Base-by-base conservation (phyloP, 2,797 vertebrate genomes). In the Loriculus beryllinus region DNA sequence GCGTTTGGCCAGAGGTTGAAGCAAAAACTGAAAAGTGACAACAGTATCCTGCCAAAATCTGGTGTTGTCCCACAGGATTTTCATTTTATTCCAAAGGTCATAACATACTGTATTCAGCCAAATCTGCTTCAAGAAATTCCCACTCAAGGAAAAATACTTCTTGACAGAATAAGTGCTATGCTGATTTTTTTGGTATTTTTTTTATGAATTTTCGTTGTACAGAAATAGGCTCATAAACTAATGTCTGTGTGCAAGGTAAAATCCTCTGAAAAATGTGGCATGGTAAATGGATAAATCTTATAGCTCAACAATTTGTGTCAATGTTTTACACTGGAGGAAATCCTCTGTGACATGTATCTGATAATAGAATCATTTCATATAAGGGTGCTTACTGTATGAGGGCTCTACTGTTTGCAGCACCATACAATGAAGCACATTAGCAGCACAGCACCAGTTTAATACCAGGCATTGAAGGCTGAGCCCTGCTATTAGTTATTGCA, bases 341-440 rank as follows among this genome's bases (percentile, higher is more conserved):
- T 97, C 91, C 94, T 82, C 81, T 85, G 40, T 92, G 93, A 94
- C 92, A 88, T 31, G 75, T 72, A 81, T 84, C 88, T 82, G 60
- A 75, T 96, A 95, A 96, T 94, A 93, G 90, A 92, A 96, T 88
- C 76, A 94, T 91, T 95, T 93, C 87, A 90, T 77, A 82, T 48
- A 28, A 67, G 59, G 63, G 40, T 84, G 25, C 40, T 90, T 85
- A 65, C 57, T 75, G 26, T 84, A 90, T 82, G 89, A 93, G 72
- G 62, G 62, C 82, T 90, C 35, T 63, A 43, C 74, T 76, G 78
- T 82, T 86, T 65, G 64, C 82, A 88, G 72, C 2, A 2, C 49
- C 65, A 11, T 71, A 92, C 75, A 88, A 70, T 47, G 45, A 47
- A 84, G 67, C 72, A 67, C 63, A 82, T 88, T 90, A 77, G 90